phyloP scores from a whole-genome alignment of 2,888 invertebrate species.

The Leucania comma region DNA sequence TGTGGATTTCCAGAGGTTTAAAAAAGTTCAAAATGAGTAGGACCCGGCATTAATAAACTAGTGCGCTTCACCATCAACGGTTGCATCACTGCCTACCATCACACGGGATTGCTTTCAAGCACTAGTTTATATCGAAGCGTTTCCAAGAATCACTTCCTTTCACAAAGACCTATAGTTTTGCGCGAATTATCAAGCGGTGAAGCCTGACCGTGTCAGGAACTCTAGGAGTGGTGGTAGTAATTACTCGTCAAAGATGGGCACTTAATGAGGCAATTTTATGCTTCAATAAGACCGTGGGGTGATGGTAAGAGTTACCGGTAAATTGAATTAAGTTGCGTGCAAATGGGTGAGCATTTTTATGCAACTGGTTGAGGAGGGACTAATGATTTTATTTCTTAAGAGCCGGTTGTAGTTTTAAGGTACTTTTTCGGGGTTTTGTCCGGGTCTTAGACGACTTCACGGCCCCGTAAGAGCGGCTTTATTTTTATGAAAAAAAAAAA shows the following conservation, averaged over 20 bases:
- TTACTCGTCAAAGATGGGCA: slow-evolving; percentile 6
- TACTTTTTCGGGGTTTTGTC: too few species aligned
- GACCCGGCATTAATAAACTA: too few species aligned
- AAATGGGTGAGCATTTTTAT: neutral
- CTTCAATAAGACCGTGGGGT: neutral
- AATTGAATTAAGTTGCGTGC: neutral
- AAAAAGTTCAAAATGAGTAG: too few species aligned
- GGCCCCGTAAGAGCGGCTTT: too few species aligned
- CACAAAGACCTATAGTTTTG: slow-evolving; percentile 5
- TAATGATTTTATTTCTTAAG: neutral
- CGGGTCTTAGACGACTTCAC: too few species aligned
- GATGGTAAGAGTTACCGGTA: neutral
- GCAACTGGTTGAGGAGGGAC: neutral
- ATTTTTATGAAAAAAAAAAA: too few species aligned
- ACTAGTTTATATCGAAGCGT: too few species aligned
- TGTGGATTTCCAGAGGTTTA: too few species aligned
- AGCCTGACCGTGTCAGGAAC: slow-evolving; percentile 19
- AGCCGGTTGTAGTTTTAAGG: too few species aligned
- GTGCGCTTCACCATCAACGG: too few species aligned
- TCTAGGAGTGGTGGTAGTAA: neutral
- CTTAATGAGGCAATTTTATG: slow-evolving; percentile 21
- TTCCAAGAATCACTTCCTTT: slow-evolving; percentile 5
- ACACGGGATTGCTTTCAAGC: too few species aligned
- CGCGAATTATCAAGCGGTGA: slow-evolving; percentile 14
- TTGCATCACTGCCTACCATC: too few species aligned